Percentiles rank a stretch among this genome's conserved stretches.
phyloP scores from a whole-genome alignment of 2,888 invertebrate species.

The Ophion costatus region DNA sequence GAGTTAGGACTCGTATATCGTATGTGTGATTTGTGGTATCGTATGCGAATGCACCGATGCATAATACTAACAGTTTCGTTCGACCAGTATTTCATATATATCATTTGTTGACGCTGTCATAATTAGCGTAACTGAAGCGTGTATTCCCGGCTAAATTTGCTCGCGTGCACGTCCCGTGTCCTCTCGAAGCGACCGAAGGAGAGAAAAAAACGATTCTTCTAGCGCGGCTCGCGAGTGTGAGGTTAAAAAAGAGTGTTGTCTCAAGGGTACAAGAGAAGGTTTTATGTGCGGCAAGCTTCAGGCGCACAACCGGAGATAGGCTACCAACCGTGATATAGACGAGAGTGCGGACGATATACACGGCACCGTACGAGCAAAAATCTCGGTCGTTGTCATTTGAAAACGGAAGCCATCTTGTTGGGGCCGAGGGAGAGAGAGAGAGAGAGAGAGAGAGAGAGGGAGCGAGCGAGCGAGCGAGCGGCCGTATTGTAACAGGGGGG shows the following conservation, averaged over 20 bases:
- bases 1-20: conserved; percentile 23
- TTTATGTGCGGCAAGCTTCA: conserved; percentile 57
- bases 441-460: conserved; percentile 74
- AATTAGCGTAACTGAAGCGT: conserved; percentile 75
- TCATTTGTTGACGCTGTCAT: conserved; percentile 81
- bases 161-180: conserved; percentile 57
- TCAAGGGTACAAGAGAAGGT: conserved; percentile 33
- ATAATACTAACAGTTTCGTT: conserved; percentile 77
- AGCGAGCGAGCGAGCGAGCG: conserved; percentile 32
- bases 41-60: conserved; percentile 79
- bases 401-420: conserved; percentile 84
- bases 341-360: conserved; percentile 32
- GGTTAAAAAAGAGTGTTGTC: conserved; percentile 51
- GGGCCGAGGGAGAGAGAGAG: conserved; percentile 70
- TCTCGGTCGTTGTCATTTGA: conserved; percentile 82
- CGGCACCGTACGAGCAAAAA: conserved; percentile 48
- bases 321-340: conserved; percentile 34
- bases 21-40: conserved; percentile 57
- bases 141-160: conserved; percentile 47
- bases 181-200: conserved; percentile 22
- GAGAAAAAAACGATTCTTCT: conserved; percentile 44
- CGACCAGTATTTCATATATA: conserved; percentile 79
- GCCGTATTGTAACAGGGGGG: conserved; percentile 48
- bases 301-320: conserved; percentile 42
- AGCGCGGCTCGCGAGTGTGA: conserved; percentile 49